Evolutionary conservation across 2,888 invertebrate genomes (phyloP).

Genomic region (Philhelius pedissequus): DNA sequence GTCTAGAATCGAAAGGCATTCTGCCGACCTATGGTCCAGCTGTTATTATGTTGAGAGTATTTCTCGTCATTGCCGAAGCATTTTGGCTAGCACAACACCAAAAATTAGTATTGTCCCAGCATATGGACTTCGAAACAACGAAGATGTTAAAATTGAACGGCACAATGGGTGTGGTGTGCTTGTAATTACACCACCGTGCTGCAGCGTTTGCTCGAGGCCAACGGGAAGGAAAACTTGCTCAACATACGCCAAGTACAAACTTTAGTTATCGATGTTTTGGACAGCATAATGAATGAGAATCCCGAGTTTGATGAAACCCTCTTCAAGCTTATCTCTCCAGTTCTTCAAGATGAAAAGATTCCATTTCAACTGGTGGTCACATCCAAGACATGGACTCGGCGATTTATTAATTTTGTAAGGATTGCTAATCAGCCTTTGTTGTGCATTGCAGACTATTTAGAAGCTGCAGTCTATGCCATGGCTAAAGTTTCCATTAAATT

Average conservation of each 20-base stretch:
- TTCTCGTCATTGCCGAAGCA: slow-evolving; percentile 77
- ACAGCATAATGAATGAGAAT: slow-evolving; percentile 80
- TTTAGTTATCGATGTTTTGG: slow-evolving; percentile 86
- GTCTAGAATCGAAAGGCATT: slow-evolving; percentile 69
- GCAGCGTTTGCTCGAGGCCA: slow-evolving; percentile 79
- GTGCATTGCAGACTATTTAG: slow-evolving; percentile 86
- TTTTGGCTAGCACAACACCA: slow-evolving; percentile 76
- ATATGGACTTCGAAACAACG: slow-evolving; percentile 70
- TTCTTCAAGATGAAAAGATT: slow-evolving; percentile 67
- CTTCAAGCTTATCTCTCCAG: slow-evolving; percentile 30
- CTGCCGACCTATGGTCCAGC: slow-evolving; percentile 81
- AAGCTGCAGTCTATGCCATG: slow-evolving; percentile 87
- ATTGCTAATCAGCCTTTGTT: slow-evolving; percentile 81
- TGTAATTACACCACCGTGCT: slow-evolving; percentile 84
- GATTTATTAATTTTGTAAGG: slow-evolving; percentile 80
- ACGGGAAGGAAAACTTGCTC: slow-evolving; percentile 78
- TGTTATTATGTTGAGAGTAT: slow-evolving; percentile 82
- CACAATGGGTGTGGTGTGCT: slow-evolving; percentile 86
- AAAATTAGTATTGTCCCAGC: slow-evolving; percentile 79
- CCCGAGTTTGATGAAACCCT: slow-evolving; percentile 62
- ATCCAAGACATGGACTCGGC: slow-evolving; percentile 77
- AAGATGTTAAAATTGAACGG: slow-evolving; percentile 75
- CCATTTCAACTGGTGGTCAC: slow-evolving; percentile 82
- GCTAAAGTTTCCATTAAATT: slow-evolving; percentile 79
- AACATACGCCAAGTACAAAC: slow-evolving; percentile 83